Evolutionary conservation across 2,113 vertebrate genomes (phyloP).

Genomic region (Phalacrocorax aristotelis): DNA sequence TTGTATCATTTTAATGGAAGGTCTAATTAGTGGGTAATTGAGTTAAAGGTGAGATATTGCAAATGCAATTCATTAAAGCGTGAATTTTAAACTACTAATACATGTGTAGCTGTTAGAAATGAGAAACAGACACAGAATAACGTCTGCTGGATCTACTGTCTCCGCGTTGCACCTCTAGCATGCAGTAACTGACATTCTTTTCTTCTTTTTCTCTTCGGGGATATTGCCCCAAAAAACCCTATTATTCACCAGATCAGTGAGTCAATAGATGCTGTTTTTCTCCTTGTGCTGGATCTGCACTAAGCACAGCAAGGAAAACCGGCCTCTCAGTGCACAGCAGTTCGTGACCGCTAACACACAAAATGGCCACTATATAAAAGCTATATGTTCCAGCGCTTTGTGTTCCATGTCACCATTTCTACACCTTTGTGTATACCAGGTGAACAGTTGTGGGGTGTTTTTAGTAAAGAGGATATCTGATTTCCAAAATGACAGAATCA

Average conservation of each 20-base stretch:
- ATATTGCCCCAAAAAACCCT: background rate
- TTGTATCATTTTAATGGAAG: background rate
- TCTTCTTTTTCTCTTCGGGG: background rate
- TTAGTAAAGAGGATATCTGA: background rate
- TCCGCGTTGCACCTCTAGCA: background rate
- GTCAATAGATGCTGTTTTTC: background rate
- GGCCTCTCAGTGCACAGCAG: background rate
- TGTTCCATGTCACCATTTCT: background rate
- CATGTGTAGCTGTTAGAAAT: background rate
- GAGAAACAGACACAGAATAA: background rate
- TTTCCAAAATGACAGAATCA: background rate
- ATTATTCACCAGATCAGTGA: background rate
- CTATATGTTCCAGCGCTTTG: background rate
- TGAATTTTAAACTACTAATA: background rate
- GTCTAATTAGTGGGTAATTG: background rate
- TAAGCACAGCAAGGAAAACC: background rate
- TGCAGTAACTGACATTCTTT: background rate
- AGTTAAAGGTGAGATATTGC: background rate
- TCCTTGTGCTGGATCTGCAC: background rate
- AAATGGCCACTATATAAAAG: background rate
- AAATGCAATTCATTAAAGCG: background rate
- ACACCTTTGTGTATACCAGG: background rate
- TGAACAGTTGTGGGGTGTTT: background rate
- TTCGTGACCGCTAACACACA: background rate
- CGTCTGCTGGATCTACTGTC: background rate